Base-by-base conservation (phyloP, 2,113 vertebrate species). In the Ploceus nigricollis region DNA sequence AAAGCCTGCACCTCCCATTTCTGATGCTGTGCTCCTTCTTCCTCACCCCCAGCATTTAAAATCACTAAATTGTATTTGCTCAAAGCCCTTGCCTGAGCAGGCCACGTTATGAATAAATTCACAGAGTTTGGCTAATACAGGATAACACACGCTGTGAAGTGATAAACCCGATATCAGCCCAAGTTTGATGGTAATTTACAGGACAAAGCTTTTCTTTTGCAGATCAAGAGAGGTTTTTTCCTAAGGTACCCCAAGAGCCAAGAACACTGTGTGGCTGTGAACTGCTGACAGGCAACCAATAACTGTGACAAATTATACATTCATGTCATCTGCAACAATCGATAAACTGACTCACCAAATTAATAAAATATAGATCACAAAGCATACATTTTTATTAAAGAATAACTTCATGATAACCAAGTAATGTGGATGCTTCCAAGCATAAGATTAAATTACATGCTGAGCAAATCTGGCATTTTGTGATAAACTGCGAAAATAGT, bases 361-460 rank as follows among this genome's bases (percentile, higher is more conserved):
- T 96, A 97, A 97, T 97, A 97, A 97, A 97, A 95, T 89, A 96
- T 90, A 97, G 93, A 97, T 97, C 88, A 92, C 93, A 89, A 92
- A 87, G 86, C 94, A 90, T 72, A 95, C 92, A 92, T 97, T 97
- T 97, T 97, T 97, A 97, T 97, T 97, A 97, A 95, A 96, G 96
- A 94, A 97, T 96, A 96, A 97, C 96, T 97, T 87, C 48, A 15
- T 45, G 97, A 98, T 97, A 97, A 96, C 96, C 84, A 97, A 94
- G 94, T 95, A 96, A 97, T 85, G 85, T 44, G 93, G 94, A 94
- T 75, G 96, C 96, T 97, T 96, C 97, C 96, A 96, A 96, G 97
- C 96, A 97, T 93, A 97, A 96, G 97, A 98, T 97, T 97, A 96
- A 97, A 97, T 98, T 96, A 97, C 94, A 94, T 95, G 95, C 97